phyloP scores from a whole-genome alignment of 2,888 invertebrate species.

The Belgica antarctica region DNA sequence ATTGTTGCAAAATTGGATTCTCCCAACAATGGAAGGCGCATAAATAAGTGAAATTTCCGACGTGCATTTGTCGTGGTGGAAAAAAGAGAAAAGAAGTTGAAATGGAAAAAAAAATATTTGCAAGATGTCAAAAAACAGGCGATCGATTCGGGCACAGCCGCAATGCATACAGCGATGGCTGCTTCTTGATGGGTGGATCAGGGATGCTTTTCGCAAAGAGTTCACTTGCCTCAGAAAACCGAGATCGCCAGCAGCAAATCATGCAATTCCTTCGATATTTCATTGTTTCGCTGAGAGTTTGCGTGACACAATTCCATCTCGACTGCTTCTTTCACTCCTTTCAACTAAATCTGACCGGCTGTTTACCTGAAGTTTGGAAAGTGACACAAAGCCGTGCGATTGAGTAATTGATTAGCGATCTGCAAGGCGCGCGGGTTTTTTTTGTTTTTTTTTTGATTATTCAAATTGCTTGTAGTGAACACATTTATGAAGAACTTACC shows the following conservation, averaged over 20 bases:
- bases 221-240: not conserved
- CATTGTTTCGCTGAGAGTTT: not conserved
- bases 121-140: not conserved
- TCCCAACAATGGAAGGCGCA: constrained; percentile 10
- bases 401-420: constrained; percentile 11
- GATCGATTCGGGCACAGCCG: no score
- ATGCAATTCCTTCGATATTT: constrained; percentile 13
- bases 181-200: no score
- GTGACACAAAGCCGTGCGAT: not conserved
- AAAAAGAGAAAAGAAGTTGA: constrained; percentile 19
- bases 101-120: constrained; percentile 4
- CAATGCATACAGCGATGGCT: no score
- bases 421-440: no score
- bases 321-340: not conserved
- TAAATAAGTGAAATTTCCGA: constrained; percentile 21
- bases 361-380: not conserved
- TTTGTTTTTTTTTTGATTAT: no score
- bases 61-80: constrained; percentile 21
- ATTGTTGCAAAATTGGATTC: constrained; percentile 9
- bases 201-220: no score
- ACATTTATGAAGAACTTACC: no score
- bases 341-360: not conserved
- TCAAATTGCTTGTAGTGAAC: no score
- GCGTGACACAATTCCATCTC: constrained; percentile 20
- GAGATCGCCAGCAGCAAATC: constrained; percentile 11